phyloP scores from a whole-genome alignment of 2,113 vertebrate genomes.

The Podiceps cristatus region DNA sequence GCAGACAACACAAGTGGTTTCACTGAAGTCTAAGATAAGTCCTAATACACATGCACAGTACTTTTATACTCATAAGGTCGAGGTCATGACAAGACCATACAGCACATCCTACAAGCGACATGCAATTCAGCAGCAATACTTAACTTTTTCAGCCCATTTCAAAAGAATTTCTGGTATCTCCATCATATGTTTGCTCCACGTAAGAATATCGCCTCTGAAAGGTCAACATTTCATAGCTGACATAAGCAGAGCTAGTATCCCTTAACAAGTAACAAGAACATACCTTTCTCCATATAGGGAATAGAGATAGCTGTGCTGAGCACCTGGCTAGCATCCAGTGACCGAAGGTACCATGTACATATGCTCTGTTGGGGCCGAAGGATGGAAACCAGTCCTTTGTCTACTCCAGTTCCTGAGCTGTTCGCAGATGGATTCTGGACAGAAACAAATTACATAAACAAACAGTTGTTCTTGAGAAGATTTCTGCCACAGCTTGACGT shows the following conservation, averaged over 20 bases:
- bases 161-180: background rate
- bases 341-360: constrained; percentile 83
- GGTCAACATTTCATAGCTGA: background rate
- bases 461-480: background rate
- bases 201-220: background rate
- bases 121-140: background rate
- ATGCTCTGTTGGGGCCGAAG: constrained; percentile 77
- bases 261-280: background rate
- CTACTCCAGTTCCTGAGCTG: constrained; percentile 77
- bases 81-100: background rate
- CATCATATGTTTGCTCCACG: background rate
- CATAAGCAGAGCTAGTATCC: background rate
- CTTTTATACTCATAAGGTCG: background rate
- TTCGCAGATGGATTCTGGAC: constrained; percentile 70
- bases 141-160: background rate
- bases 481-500: background rate
- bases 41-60: background rate
- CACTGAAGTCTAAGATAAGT: background rate
- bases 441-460: background rate
- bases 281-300: constrained; percentile 83
- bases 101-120: background rate
- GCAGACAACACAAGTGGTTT: background rate
- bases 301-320: constrained; percentile 84
- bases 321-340: constrained; percentile 63
- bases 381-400: constrained; percentile 84